Conservation (phyloP, 2,888 invertebrate genomes). For the Drosophila tanythrix region DNA sequence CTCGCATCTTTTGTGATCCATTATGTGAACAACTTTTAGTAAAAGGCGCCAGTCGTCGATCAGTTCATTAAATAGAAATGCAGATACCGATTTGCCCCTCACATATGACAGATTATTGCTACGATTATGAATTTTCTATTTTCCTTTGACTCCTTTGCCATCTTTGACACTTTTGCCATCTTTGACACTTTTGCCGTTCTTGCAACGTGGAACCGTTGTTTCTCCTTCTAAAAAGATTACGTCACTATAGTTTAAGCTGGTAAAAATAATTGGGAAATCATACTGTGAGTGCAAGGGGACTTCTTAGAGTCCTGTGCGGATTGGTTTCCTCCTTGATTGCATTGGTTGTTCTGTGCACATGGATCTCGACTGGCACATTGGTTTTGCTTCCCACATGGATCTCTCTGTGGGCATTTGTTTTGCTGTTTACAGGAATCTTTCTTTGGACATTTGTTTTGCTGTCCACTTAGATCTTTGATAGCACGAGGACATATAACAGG, state of each 20-base stretch:
- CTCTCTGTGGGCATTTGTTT: constrained; percentile 3
- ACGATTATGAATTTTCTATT: background rate
- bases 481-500: background rate
- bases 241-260: background rate
- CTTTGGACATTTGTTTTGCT: constrained; percentile 12
- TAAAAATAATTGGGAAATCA: background rate
- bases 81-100: background rate
- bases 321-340: background rate
- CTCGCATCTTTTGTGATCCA: constrained; percentile 37
- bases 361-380: background rate
- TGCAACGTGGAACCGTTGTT: constrained; percentile 25
- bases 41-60: constrained; percentile 38
- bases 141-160: constrained; percentile 5
- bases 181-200: constrained; percentile 6
- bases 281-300: background rate
- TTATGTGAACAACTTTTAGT: constrained; percentile 15
- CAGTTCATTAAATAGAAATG: constrained; percentile 4
- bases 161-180: background rate
- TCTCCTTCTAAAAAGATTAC: background rate
- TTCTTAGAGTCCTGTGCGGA: background rate
- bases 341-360: background rate
- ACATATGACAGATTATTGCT: background rate
- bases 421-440: background rate
- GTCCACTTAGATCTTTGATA: background rate
- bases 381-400: background rate